phyloP scores from a whole-genome alignment of 1,140 invertebrate genomes.

The Octopus sinensis region DNA sequence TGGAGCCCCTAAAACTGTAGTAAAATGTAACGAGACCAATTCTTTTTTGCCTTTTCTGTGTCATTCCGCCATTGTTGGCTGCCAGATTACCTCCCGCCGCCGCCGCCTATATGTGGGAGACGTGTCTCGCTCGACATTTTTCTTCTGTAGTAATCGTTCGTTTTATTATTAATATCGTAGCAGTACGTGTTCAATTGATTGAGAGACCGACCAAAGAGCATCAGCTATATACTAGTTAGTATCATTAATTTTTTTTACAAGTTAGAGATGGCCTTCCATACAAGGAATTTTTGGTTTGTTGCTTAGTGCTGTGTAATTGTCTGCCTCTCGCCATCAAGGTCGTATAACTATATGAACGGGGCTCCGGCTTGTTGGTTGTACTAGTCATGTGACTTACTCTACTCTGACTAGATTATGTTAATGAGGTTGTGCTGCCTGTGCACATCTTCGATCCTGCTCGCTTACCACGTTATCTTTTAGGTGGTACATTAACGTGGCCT shows the following conservation, averaged over 20 bases:
- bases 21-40: neutral
- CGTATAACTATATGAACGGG: neutral
- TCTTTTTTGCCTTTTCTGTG: neutral
- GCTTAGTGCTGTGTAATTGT: neutral
- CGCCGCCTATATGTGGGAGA: neutral
- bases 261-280: neutral
- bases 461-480: no score
- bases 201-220: no score
- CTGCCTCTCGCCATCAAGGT: conserved; percentile 9
- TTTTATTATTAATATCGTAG: no score
- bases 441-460: no score
- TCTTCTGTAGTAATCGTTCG: no score
- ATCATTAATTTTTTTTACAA: no score
- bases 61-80: neutral
- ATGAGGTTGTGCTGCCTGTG: neutral
- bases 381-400: neutral
- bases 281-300: neutral
- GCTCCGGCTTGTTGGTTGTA: neutral
- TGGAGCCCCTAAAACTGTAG: neutral
- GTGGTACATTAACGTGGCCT: no score
- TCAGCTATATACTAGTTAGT: no score
- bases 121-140: neutral
- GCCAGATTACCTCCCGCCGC: neutral
- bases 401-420: neutral
- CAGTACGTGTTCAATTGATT: no score